Evolutionary conservation across 1,140 invertebrate genomes (phyloP).

Genomic region (Pseudachorutes palmiensis): DNA sequence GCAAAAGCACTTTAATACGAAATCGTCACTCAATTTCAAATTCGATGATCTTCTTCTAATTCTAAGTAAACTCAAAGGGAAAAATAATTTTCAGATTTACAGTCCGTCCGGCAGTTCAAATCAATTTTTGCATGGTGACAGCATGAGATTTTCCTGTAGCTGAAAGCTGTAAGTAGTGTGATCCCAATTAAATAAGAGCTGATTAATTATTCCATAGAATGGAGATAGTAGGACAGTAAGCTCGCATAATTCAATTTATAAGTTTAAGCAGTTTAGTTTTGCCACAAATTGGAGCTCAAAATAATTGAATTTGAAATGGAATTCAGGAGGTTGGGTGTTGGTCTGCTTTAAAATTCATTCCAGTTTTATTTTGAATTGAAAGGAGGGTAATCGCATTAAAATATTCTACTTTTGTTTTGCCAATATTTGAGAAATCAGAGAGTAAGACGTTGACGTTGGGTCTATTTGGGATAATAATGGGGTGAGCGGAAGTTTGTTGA

Average conservation of each 20-base stretch:
- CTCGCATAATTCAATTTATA: neutral
- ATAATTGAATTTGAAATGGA: neutral
- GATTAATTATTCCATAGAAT: constrained; percentile 21
- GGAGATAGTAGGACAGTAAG: neutral
- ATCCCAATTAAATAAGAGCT: constrained; percentile 24
- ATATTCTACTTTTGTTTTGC: neutral
- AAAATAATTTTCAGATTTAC: too few relatives aligned
- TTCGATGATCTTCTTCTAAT: too few relatives aligned
- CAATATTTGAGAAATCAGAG: too few relatives aligned
- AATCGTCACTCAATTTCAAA: too few relatives aligned
- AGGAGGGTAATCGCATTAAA: neutral
- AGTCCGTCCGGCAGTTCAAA: too few relatives aligned
- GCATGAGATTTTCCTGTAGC: too few relatives aligned
- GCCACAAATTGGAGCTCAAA: neutral
- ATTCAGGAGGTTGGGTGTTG: too few relatives aligned
- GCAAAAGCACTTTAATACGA: too few relatives aligned
- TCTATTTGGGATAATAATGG: neutral
- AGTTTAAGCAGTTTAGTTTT: neutral
- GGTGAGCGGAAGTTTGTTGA: neutral
- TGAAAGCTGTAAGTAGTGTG: too few relatives aligned
- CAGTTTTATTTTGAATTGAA: too few relatives aligned
- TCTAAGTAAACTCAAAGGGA: too few relatives aligned
- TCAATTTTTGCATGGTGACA: too few relatives aligned
- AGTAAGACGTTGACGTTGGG: neutral
- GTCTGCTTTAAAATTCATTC: neutral